A percentile compares a stretch with the other conserved stretches of the same genome.
phyloP scores from a whole-genome alignment of 2,888 invertebrate genomes.

The Sabellastarte sp. region DNA sequence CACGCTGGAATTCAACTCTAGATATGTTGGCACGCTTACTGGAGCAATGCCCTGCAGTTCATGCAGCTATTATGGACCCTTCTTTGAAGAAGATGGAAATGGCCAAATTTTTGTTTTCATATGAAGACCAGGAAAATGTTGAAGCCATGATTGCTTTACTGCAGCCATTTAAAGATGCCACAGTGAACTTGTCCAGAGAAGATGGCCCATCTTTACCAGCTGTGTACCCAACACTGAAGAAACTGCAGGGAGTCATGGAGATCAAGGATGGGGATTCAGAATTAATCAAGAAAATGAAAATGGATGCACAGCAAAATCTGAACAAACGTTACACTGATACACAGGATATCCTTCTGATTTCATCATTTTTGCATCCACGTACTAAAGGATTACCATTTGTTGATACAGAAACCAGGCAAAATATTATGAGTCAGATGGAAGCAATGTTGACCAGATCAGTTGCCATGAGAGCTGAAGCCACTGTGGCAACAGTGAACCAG shows the following conservation, averaged over 20 bases:
- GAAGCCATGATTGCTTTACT: not conserved
- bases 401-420: not conserved
- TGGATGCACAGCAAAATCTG: not conserved
- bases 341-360: not conserved
- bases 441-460: no score
- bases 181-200: not conserved
- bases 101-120: not conserved
- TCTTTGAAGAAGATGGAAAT: not conserved
- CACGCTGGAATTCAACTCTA: not conserved
- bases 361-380: not conserved
- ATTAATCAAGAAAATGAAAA: not conserved
- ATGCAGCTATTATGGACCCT: not conserved
- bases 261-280: no score
- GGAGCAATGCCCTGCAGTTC: not conserved
- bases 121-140: not conserved
- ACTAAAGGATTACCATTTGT: not conserved
- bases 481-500: not conserved
- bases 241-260: not conserved
- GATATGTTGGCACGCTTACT: not conserved
- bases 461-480: no score
- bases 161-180: not conserved
- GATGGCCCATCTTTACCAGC: not conserved
- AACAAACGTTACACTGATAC: not conserved
- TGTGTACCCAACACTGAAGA: not conserved
- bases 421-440: no score